Conservation (phyloP, 2,113 vertebrate genomes). For the Otocyon megalotis region DNA sequence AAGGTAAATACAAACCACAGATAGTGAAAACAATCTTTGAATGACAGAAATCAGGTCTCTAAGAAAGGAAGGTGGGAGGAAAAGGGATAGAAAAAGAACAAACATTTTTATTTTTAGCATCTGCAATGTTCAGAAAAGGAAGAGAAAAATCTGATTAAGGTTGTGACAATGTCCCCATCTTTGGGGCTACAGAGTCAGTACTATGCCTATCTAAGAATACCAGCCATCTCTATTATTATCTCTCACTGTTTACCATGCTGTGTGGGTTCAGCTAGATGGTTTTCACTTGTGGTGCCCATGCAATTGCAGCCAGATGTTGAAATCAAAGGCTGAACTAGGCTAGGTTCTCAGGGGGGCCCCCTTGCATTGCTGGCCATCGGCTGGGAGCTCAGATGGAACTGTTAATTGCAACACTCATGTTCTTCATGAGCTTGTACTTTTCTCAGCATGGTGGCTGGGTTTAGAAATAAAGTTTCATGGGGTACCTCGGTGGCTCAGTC, state of each 20-base stretch:
- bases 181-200: not conserved
- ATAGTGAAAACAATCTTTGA: constrained; percentile 2
- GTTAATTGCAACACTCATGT: not conserved
- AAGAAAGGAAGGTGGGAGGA: not conserved
- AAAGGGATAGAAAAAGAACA: constrained; percentile 23
- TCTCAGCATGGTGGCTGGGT: not conserved
- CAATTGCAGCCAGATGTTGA: not conserved
- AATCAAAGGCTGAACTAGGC: not conserved
- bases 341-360: not conserved
- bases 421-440: not conserved
- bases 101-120: constrained; percentile 6
- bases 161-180: not conserved
- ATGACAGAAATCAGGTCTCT: constrained; percentile 46
- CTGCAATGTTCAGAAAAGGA: constrained; percentile 32
- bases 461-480: not conserved
- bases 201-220: not conserved
- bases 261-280: not conserved
- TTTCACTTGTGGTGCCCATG: not conserved
- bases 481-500: not conserved
- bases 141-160: not conserved
- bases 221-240: not conserved
- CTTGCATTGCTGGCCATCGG: not conserved
- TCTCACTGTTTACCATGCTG: not conserved
- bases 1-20: constrained; percentile 9
- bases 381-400: not conserved